Base-by-base conservation (phyloP, 2,797 vertebrate species). In the Lacerta agilis region DNA sequence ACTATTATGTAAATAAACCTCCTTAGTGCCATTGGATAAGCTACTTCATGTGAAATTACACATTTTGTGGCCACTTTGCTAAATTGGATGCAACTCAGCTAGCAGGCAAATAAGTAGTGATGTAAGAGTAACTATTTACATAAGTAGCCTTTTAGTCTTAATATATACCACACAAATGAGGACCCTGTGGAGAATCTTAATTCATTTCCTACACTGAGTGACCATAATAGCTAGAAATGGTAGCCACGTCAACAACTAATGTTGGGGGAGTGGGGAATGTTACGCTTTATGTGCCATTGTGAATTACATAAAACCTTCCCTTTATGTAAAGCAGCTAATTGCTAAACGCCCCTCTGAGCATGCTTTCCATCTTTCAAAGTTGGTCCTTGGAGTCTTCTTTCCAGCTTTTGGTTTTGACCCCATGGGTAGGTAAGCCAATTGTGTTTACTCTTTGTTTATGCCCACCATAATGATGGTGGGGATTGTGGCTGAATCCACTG, bases 51-150 rank as follows among this genome's bases (percentile, higher is more conserved):
- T 91, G 91, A 92, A 93, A 87, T 85, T 77, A 87, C 77, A 91
- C 83, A 83, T 92, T 90, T 88, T 92, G 88, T 92, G 91, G 64
- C 90, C 81, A 93, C 91, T 82, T 95, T 94, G 90, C 92, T 95
- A 89, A 94, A 90, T 91, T 88, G 89, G 87, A 67, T 91, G 86
- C 49, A 90, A 87, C 91, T 79, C 78, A 92, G 87, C 91, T 92
- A 92, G 89, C 87, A 94, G 91, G 93, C 90, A 94, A 90, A 86
- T 89, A 93, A 89, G 72, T 79, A 89, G 87, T 93, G 93, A 95
- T 92, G 89, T 95, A 92, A 94, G 90, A 91, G 90, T 86, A 90
- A 91, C 90, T 95, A 94, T 96, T 95, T 95, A 94, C 93, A 93
- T 93, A 95, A 94, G 91, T 91, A 95, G 61, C 79, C 93, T 93